These are phyloP conservation scores for Megastigmus dorsalis DNA, from an alignment of 2,888 invertebrate genomes.

Conservation along the genomic window DNA sequence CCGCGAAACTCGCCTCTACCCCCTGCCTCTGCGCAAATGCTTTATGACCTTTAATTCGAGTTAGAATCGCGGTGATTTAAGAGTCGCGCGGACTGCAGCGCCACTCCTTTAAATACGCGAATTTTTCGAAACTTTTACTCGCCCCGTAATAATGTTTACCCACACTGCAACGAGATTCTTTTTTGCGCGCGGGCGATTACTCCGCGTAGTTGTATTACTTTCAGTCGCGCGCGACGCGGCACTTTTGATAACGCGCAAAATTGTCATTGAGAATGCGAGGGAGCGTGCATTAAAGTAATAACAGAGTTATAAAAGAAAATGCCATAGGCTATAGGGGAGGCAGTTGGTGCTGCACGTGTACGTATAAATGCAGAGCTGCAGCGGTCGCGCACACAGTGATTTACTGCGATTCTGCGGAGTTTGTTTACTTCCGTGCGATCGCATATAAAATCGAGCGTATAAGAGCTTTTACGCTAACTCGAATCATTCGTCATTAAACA, in stretches of 20 bases:
- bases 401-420: background rate
- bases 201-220: background rate
- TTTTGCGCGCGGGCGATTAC: background rate
- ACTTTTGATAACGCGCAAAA: slow-evolving; percentile 11
- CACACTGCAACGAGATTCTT: too few species aligned
- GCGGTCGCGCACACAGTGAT: background rate
- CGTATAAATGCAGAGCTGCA: slow-evolving; percentile 1
- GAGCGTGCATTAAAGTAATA: slow-evolving; percentile 31
- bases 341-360: too few species aligned
- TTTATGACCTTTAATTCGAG: slow-evolving; percentile 42
- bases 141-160: background rate
- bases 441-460: background rate
- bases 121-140: slow-evolving; percentile 32
- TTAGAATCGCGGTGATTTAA: slow-evolving; percentile 38
- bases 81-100: background rate
- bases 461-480: background rate
- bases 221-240: background rate
- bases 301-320: slow-evolving; percentile 15
- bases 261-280: slow-evolving; percentile 3
- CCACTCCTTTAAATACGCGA: background rate
- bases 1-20: background rate
- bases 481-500: background rate
- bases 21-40: background rate
- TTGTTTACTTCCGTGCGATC: slow-evolving; percentile 11
- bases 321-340: too few species aligned